Evolutionary conservation across 1,140 invertebrate genomes (phyloP).

Genomic region (Pseudomyrmex dendroicus): DNA sequence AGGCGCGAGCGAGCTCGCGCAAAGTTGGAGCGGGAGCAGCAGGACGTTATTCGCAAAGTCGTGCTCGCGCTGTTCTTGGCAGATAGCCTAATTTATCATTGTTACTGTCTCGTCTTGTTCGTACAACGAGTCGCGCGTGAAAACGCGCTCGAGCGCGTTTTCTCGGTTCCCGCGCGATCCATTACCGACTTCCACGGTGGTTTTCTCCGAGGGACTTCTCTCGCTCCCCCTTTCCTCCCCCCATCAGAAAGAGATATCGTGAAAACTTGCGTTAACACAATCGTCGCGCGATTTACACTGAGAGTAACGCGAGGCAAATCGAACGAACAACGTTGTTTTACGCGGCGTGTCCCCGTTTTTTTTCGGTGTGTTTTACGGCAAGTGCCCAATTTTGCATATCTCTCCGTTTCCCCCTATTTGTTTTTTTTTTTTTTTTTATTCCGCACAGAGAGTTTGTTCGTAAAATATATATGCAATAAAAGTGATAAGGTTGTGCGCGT

Average conservation of each 20-base stretch:
- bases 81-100: slow-evolving; percentile 66
- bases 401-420: not conserved
- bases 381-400: not conserved
- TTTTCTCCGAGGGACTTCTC: not conserved
- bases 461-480: not conserved
- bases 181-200: slow-evolving; percentile 20
- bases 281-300: not conserved
- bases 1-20: slow-evolving; percentile 58
- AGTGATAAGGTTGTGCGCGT: not conserved
- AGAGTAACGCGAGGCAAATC: too few relatives aligned
- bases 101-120: slow-evolving; percentile 60
- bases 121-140: slow-evolving; percentile 54
- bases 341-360: not conserved
- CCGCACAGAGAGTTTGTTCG: not conserved
- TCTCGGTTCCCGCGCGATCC: slow-evolving; percentile 36
- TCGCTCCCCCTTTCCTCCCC: too few relatives aligned
- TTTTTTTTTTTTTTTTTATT: slow-evolving; percentile 3
- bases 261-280: slow-evolving; percentile 24
- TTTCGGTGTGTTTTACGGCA: too few relatives aligned
- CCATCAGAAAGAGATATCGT: slow-evolving; percentile 7
- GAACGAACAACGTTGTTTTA: not conserved
- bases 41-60: slow-evolving; percentile 62
- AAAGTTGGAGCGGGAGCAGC: slow-evolving; percentile 48
- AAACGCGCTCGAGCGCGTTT: slow-evolving; percentile 28
- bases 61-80: slow-evolving; percentile 57